Percentiles rank a stretch among this genome's conserved stretches.
Evolutionary conservation across 2,888 invertebrate species (phyloP).

Genomic region (Tigriopus californicus): DNA sequence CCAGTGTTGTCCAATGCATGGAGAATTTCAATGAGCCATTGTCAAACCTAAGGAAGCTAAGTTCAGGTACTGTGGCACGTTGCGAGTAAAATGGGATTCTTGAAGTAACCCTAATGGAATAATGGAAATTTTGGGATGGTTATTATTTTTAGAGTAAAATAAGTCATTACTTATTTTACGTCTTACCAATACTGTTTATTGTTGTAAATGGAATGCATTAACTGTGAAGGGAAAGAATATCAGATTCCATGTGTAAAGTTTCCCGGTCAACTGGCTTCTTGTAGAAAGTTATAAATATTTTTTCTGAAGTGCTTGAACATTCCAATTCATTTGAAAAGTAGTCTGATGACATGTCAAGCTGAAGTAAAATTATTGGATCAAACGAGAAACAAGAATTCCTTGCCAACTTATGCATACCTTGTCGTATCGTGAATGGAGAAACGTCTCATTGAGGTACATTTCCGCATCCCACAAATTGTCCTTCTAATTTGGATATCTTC

Average conservation of each 20-base stretch:
- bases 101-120: slow-evolving; percentile 6
- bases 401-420: neutral
- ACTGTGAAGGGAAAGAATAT: slow-evolving; percentile 11
- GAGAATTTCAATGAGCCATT: slow-evolving; percentile 5
- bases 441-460: slow-evolving; percentile 3
- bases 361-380: neutral
- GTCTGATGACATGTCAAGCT: neutral
- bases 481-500: slow-evolving; percentile 1
- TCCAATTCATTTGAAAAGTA: slow-evolving; percentile 1
- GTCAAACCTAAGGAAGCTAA: slow-evolving; percentile 6
- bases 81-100: slow-evolving; percentile 1
- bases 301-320: slow-evolving; percentile 10
- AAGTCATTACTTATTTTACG: neutral
- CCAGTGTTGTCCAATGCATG: slow-evolving; percentile 8
- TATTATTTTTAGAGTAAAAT: neutral
- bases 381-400: neutral
- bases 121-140: neutral
- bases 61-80: slow-evolving; percentile 12
- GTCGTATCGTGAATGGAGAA: neutral
- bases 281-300: slow-evolving; percentile 10
- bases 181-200: slow-evolving; percentile 13
- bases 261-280: neutral
- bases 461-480: neutral
- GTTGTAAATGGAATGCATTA: slow-evolving; percentile 12
- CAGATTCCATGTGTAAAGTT: slow-evolving; percentile 12